These are phyloP conservation scores for Eleutherodactylus coqui DNA, from an alignment of 2,797 vertebrate genomes.

Conservation along the genomic window DNA sequence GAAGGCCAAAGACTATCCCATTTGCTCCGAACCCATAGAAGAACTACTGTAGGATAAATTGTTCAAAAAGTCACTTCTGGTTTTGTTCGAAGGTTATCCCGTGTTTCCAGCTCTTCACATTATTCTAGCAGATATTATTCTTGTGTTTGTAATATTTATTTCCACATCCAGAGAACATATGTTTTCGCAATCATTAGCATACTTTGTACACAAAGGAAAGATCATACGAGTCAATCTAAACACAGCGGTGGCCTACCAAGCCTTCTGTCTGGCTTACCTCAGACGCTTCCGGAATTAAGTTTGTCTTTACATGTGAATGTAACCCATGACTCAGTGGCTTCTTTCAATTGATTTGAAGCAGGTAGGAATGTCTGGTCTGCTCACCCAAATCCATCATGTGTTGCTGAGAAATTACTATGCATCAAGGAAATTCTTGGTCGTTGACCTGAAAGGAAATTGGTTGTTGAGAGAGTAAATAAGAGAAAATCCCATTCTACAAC, in stretches of 20 bases:
- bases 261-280: conserved; percentile 39
- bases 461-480: not conserved
- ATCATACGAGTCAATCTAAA: conserved; percentile 21
- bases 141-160: not conserved
- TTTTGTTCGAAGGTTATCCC: no score
- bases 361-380: conserved; percentile 54
- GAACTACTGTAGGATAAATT: no score
- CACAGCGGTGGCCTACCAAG: conserved; percentile 14
- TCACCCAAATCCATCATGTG: conserved; percentile 39
- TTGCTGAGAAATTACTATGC: conserved; percentile 25
- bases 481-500: not conserved
- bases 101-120: not conserved
- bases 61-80: no score
- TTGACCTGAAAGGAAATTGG: conserved; percentile 46
- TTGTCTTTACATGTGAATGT: conserved; percentile 50
- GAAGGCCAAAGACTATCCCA: no score
- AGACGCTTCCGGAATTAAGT: conserved; percentile 50
- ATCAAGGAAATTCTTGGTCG: conserved; percentile 37
- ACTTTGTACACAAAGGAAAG: no score
- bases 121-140: not conserved
- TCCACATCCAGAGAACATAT: not conserved
- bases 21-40: no score
- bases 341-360: conserved; percentile 40
- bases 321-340: conserved; percentile 46
- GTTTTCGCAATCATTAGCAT: not conserved